Percentiles rank a stretch among this genome's conserved stretches.
phyloP scores from a whole-genome alignment of 2,888 invertebrate species.

The Eilema depressum region DNA sequence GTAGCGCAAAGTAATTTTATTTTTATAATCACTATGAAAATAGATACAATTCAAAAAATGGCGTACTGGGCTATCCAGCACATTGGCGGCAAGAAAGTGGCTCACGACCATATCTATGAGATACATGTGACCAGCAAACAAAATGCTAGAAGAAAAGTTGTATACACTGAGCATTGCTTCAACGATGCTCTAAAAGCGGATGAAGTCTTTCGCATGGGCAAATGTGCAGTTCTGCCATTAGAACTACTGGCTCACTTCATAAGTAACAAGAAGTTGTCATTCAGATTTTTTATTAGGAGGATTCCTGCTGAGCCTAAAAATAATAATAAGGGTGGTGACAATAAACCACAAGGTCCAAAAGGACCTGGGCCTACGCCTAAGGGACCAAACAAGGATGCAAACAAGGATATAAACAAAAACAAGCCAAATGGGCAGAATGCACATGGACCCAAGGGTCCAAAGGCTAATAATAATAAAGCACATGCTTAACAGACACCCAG shows the following conservation, averaged over 20 bases:
- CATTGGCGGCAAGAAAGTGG: slow-evolving; percentile 72
- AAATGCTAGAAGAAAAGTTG: slow-evolving; percentile 67
- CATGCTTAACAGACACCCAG: neutral
- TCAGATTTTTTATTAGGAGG: slow-evolving; percentile 71
- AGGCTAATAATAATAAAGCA: slow-evolving; percentile 20
- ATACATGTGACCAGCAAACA: slow-evolving; percentile 72
- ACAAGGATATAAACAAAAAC: slow-evolving; percentile 15
- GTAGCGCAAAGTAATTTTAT: slow-evolving; percentile 67
- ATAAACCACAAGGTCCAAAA: slow-evolving; percentile 48
- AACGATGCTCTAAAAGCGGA: slow-evolving; percentile 74
- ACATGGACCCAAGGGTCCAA: slow-evolving; percentile 32
- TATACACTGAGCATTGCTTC: slow-evolving; percentile 75
- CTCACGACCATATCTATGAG: slow-evolving; percentile 75
- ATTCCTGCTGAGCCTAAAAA: slow-evolving; percentile 52
- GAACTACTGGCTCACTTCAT: slow-evolving; percentile 68
- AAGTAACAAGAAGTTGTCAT: slow-evolving; percentile 66
- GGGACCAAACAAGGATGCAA: slow-evolving; percentile 59
- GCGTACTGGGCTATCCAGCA: slow-evolving; percentile 76
- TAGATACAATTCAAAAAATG: slow-evolving; percentile 74
- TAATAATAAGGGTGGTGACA: slow-evolving; percentile 50
- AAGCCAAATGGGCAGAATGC: slow-evolving; percentile 36
- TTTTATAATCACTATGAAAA: slow-evolving; percentile 74
- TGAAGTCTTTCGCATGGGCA: slow-evolving; percentile 70
- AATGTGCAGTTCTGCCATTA: slow-evolving; percentile 74
- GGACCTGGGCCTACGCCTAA: slow-evolving; percentile 51